Evolutionary conservation across 1,140 invertebrate species (phyloP).

Genomic region (Drosophila lacertosa): DNA sequence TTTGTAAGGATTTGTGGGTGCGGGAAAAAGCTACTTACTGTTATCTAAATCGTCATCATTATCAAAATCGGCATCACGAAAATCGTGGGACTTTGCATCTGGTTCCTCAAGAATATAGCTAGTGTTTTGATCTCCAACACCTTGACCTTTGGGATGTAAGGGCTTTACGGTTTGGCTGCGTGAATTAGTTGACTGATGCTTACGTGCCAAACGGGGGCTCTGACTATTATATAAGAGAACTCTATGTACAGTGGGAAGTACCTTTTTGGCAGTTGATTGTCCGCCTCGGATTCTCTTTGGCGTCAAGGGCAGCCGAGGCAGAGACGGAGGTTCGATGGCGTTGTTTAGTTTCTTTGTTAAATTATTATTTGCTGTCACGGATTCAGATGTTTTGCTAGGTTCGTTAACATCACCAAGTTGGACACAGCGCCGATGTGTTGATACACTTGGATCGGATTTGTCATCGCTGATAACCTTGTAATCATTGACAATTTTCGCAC

Average conservation of each 20-base stretch:
- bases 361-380: conserved; percentile 40
- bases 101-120: conserved; percentile 52
- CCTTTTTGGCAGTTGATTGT: conserved; percentile 51
- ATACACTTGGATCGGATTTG: conserved; percentile 39
- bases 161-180: conserved; percentile 47
- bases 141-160: conserved; percentile 35
- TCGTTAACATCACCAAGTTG: conserved; percentile 28
- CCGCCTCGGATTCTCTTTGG: conserved; percentile 56
- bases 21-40: conserved; percentile 36
- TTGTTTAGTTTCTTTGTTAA: conserved; percentile 26
- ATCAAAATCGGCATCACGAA: conserved; percentile 61
- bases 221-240: conserved; percentile 75
- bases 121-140: conserved; percentile 10
- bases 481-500: conserved; percentile 15
- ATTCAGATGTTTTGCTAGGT: conserved; percentile 26
- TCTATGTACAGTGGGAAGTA: conserved; percentile 63
- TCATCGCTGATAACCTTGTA: conserved; percentile 27
- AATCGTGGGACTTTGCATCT: conserved; percentile 38
- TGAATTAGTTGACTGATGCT: conserved; percentile 50
- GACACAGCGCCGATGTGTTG: conserved; percentile 50
- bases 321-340: conserved; percentile 7
- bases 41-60: conserved; percentile 76
- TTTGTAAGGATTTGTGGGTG: too few relatives aligned
- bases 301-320: conserved; percentile 50
- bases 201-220: conserved; percentile 67